phyloP scores from a whole-genome alignment of 2,113 vertebrate species.

The Heliornis fulica region DNA sequence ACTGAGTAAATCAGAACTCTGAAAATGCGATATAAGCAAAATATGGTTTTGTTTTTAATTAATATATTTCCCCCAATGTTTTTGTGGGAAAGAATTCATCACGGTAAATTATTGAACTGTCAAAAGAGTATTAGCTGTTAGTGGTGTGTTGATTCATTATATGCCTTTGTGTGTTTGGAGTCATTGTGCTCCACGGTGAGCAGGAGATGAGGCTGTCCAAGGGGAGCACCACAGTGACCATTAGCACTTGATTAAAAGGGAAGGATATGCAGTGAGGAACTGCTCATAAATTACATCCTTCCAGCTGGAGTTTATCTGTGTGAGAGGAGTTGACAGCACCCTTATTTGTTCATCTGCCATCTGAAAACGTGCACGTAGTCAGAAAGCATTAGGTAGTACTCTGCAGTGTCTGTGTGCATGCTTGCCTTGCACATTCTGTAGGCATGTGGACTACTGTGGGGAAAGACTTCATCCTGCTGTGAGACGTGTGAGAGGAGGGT shows the following conservation, averaged over 20 bases:
- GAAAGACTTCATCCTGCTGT: fast-evolving
- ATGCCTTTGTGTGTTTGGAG: background rate
- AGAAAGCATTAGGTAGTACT: background rate
- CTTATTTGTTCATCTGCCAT: background rate
- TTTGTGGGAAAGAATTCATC: slow-evolving; percentile 27
- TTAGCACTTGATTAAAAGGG: slow-evolving; percentile 47
- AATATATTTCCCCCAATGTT: background rate
- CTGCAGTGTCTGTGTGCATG: background rate
- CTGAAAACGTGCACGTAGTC: background rate
- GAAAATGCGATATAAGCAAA: slow-evolving; percentile 21
- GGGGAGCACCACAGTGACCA: slow-evolving; percentile 20
- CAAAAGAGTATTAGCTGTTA: slow-evolving; percentile 48
- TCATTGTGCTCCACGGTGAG: background rate
- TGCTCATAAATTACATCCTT: slow-evolving; percentile 34
- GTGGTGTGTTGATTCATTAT: slow-evolving; percentile 28
- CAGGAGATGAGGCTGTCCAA: slow-evolving; percentile 26
- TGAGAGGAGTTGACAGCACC: background rate
- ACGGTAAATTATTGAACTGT: slow-evolving; percentile 42
- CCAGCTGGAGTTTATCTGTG: slow-evolving; percentile 12
- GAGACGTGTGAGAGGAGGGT: background rate
- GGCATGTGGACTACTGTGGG: fast-evolving
- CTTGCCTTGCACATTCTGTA: background rate
- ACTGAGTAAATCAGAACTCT: background rate
- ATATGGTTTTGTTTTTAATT: background rate
- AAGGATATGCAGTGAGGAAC: background rate